Base-by-base conservation (phyloP, 2,113 vertebrate genomes). In the Halichoerus grypus region DNA sequence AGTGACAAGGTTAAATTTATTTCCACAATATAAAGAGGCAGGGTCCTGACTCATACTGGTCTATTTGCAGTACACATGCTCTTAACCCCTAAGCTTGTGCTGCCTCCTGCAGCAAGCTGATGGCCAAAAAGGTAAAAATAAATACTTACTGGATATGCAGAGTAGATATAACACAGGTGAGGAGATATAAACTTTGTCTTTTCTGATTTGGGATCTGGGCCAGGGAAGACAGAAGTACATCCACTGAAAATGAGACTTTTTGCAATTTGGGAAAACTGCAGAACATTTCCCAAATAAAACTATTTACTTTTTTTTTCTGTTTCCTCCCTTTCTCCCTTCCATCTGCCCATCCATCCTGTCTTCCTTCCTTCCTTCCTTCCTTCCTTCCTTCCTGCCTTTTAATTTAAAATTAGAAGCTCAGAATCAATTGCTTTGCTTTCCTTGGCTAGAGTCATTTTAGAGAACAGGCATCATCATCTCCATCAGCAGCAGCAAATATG, bases 341-440 rank as follows among this genome's bases (percentile, higher is more conserved):
- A 0, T 9, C 26, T 77, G 5, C 39, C 39, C 39, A 15, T 28
- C 22, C 63, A 15, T 46, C 72, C 21, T 39, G 69, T 36, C 21
- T 61, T 42, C 39, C 46, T 46, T 46, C 46, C 46, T 46, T 46
- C 46, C 46, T 46, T 46, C 46, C 46, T 46, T 46, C 72, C 21
- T 39, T 76, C 42, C 21, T 46, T 46, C 46, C 46, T 46, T 46
- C 72, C 21, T 39, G 69, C 42, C 21, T 46, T 7, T 42, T 18
- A 49, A 77, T 76, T 72, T 93, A 31, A 90, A 67, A 55, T 85
- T 95, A 92, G 31, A 57, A 91, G 15, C 36, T 92, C 71, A 53
- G 63, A 96, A 94, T 96, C n/a, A 16, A 91, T 67, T 91, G 53
- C 71, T 86, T 93, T 79, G 59, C 94, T 86, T 74, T 94, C 67